Conservation (phyloP, 2,113 vertebrate species). For the Podarcis cretensis region DNA sequence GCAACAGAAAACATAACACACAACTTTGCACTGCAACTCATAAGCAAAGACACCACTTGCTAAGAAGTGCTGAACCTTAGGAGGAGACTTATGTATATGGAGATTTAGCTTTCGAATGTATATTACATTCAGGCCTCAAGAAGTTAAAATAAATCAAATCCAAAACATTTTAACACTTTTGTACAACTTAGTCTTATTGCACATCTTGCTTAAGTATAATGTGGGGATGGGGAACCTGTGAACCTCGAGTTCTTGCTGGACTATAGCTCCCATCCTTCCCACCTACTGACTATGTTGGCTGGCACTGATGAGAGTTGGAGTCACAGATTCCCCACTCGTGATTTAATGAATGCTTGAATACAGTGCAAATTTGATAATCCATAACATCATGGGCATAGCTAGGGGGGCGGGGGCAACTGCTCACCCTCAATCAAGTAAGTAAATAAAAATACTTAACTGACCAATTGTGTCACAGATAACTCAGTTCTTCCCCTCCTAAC, state of each 20-base stretch:
- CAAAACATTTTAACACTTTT: fast-evolving
- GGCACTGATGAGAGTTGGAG: too few relatives aligned
- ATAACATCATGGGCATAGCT: background rate
- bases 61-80: background rate
- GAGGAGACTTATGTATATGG: background rate
- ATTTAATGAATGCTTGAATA: background rate
- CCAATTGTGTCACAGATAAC: too few relatives aligned
- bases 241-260: too few relatives aligned
- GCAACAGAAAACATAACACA: background rate
- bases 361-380: background rate
- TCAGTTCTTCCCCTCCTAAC: too few relatives aligned
- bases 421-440: too few relatives aligned
- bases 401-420: too few relatives aligned
- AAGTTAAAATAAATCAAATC: fast-evolving
- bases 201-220: background rate
- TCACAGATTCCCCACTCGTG: too few relatives aligned
- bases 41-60: fast-evolving
- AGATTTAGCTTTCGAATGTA: background rate
- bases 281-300: too few relatives aligned
- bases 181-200: fast-evolving
- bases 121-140: background rate
- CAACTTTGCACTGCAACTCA: background rate
- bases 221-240: too few relatives aligned
- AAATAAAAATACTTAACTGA: too few relatives aligned
- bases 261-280: too few relatives aligned